These are phyloP conservation scores for Athalia cordata DNA, from an alignment of 2,888 invertebrate genomes.

Conservation along the genomic window DNA sequence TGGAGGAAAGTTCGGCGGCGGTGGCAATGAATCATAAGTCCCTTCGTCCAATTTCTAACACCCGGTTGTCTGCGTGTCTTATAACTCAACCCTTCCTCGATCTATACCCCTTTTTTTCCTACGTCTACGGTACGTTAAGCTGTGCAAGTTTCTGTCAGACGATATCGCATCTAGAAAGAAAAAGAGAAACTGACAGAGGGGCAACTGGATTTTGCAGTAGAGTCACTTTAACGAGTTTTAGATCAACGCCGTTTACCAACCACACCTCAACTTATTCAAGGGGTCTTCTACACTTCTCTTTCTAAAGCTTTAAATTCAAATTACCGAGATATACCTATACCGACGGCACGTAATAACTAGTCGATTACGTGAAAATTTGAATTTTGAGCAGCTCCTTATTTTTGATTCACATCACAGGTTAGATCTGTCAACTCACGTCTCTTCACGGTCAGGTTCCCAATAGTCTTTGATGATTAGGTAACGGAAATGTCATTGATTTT, in stretches of 20 bases:
- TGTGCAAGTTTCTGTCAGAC: neutral
- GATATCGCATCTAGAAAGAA: neutral
- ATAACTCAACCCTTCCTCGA: constrained; percentile 24
- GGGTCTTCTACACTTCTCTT: neutral
- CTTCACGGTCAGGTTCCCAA: too few species aligned
- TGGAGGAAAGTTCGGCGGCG: constrained; percentile 1
- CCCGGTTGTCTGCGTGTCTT: constrained; percentile 34
- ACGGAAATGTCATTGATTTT: too few species aligned
- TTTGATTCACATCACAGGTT: too few species aligned
- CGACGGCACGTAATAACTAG: too few species aligned
- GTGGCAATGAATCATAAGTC: constrained; percentile 40
- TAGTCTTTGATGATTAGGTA: too few species aligned
- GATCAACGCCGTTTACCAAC: constrained; percentile 20
- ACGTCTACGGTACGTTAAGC: neutral
- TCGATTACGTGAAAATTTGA: too few species aligned
- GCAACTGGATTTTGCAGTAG: too few species aligned
- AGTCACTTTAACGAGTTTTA: constrained; percentile 31
- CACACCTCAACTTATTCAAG: constrained; percentile 18
- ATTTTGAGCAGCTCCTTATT: too few species aligned
- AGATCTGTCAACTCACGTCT: too few species aligned
- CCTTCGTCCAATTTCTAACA: constrained; percentile 38
- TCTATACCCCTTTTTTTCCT: neutral
- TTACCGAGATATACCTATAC: neutral
- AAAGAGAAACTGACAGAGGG: neutral
- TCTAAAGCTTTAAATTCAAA: neutral